phyloP scores from a whole-genome alignment of 2,888 invertebrate species.

The Clistopyga incitator region DNA sequence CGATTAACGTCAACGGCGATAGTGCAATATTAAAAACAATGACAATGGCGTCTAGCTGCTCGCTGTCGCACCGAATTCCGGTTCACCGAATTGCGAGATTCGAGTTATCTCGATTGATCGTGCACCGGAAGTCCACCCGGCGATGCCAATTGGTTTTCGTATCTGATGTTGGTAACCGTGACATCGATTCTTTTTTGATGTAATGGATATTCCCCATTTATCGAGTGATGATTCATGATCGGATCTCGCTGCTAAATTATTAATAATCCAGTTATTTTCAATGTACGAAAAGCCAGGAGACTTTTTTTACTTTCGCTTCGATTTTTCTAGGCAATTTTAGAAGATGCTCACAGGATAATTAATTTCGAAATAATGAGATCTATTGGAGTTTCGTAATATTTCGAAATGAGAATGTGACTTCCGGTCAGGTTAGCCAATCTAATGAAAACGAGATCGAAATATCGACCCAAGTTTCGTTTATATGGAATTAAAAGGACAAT shows the following conservation, averaged over 20 bases:
- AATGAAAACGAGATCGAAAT: neutral
- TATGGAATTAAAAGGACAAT: no score
- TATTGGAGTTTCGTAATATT: neutral
- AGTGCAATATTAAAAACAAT: slow-evolving; percentile 52
- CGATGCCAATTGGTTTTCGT: neutral
- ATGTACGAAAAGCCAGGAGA: no score
- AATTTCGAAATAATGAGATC: neutral
- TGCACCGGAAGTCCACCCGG: neutral
- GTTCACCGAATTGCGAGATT: slow-evolving; percentile 31
- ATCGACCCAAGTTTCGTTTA: no score
- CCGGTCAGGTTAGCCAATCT: slow-evolving; percentile 43
- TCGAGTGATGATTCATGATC: neutral
- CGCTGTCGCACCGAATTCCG: slow-evolving; percentile 28
- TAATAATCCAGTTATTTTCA: no score
- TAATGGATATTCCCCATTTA: neutral
- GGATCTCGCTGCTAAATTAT: neutral
- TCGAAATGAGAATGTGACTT: slow-evolving; percentile 22
- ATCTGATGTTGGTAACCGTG: neutral
- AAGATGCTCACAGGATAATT: neutral
- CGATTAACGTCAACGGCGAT: slow-evolving; percentile 35
- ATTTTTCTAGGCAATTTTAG: neutral
- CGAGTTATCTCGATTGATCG: slow-evolving; percentile 20
- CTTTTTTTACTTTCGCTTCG: no score
- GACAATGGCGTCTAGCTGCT: slow-evolving; percentile 53
- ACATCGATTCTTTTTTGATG: neutral